phyloP scores from a whole-genome alignment of 2,113 vertebrate species.

The Oostethus manadensis region DNA sequence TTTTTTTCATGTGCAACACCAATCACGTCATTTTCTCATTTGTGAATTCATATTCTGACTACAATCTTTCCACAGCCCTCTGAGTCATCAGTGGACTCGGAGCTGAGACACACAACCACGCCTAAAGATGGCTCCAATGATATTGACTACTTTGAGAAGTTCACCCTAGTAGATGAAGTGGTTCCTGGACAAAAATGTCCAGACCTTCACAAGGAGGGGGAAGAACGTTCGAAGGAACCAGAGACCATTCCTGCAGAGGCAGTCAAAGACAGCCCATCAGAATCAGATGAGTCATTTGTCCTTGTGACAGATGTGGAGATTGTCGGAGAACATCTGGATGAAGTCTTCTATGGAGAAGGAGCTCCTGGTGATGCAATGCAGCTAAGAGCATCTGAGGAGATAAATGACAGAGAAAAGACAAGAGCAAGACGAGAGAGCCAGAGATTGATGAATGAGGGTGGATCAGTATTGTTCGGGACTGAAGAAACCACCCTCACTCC shows the following conservation, averaged over 20 bases:
- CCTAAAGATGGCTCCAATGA: slow-evolving; percentile 56
- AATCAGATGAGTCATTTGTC: slow-evolving; percentile 61
- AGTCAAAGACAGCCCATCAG: slow-evolving; percentile 26
- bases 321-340: slow-evolving; percentile 77
- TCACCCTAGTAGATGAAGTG: slow-evolving; percentile 80
- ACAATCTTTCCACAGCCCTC: slow-evolving; percentile 29
- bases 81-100: slow-evolving; percentile 27
- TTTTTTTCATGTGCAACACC: not conserved
- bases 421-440: slow-evolving; percentile 60
- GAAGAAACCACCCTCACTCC: slow-evolving; percentile 81
- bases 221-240: slow-evolving; percentile 6
- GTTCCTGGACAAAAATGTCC: slow-evolving; percentile 41
- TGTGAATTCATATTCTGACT: slow-evolving; percentile 6
- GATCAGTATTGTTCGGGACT: slow-evolving; percentile 77
- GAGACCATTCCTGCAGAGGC: slow-evolving; percentile 40
- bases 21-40: not conserved
- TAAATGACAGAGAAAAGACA: slow-evolving; percentile 17
- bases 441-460: slow-evolving; percentile 64
- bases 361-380: slow-evolving; percentile 36
- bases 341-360: slow-evolving; percentile 80
- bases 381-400: slow-evolving; percentile 40
- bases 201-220: slow-evolving; percentile 40
- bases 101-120: slow-evolving; percentile 16
- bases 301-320: slow-evolving; percentile 79
- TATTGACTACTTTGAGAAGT: slow-evolving; percentile 92